Evolutionary conservation across 1,140 invertebrate genomes (phyloP).

Genomic region (Anastatus disparis): DNA sequence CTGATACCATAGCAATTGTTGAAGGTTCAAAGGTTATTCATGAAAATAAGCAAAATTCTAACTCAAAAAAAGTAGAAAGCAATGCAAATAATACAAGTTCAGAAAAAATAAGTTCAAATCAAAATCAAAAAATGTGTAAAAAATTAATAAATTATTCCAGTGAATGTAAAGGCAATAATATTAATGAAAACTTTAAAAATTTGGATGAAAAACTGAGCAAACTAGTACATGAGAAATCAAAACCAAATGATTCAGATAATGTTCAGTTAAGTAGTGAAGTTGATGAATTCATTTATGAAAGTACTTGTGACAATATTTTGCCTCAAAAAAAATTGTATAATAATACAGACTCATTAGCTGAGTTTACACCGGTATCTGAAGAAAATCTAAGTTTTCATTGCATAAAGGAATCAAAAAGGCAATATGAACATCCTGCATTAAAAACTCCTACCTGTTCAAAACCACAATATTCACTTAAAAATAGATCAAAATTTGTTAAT

Average conservation of each 20-base stretch:
- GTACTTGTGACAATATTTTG: not conserved
- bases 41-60: not conserved
- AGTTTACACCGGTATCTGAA: constrained; percentile 40
- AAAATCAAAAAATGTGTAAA: not conserved
- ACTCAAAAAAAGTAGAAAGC: not conserved
- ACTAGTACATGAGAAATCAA: not conserved
- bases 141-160: not conserved
- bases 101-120: not conserved
- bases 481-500: too few species aligned
- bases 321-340: constrained; percentile 53
- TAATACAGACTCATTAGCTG: constrained; percentile 47
- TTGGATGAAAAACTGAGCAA: not conserved
- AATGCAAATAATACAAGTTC: not conserved
- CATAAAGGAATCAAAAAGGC: not conserved
- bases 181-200: not conserved
- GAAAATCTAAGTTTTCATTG: not conserved
- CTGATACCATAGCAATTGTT: constrained; percentile 48
- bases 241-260: not conserved
- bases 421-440: constrained; percentile 50
- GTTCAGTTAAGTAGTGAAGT: not conserved
- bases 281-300: constrained; percentile 12
- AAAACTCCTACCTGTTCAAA: constrained; percentile 26
- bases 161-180: not conserved
- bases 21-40: constrained; percentile 44
- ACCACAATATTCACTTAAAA: too few species aligned